Base-by-base conservation (phyloP, 2,797 vertebrate species). In the Cottoperca gobio region DNA sequence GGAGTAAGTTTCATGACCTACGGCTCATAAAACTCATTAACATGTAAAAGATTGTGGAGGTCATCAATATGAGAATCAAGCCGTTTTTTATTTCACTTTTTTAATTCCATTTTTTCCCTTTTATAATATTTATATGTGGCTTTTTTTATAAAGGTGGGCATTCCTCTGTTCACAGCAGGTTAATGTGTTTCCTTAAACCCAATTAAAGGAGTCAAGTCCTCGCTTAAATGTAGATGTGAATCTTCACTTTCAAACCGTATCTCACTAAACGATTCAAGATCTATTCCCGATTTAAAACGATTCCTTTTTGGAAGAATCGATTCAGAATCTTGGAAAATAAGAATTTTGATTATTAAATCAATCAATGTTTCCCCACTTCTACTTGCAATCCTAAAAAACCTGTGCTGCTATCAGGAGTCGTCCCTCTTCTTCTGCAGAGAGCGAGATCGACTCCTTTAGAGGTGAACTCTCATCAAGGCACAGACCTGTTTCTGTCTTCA, bases 401-500 rank as follows among this genome's bases (percentile, higher is more conserved):
- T 48, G 10, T 33, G 62, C 43, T 73, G 49, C 64, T 62, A 13
- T 40, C 59, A 52, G 68, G 64, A 76, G 19, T 72, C 23, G 16
- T 40, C 9, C 1, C 19, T 69, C 70, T 37, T 39, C 19, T 16
- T 17, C 43, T 78, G 70, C 57, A 58, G 48, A 78, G 49, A 48
- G 54, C 76, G 45, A 63, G n/a, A 43, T 6, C 54, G 65, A 70
- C 74, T 70, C 75, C 60, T n/a, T 65, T 12, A 35, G 71, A 82
- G 82, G 64, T 60, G 58, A 70, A 65, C 46, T 71, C 50, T 55
- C 42, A 85, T 81, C 70, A 58, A 60, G 39, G 73, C 58, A 4
- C 40, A 67, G 65, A 73, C 49, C 31, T 81, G 17, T 68, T 67
- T 86, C 70, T 75, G 59, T 78, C 83, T 69, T 37, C 50, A 59